Percentiles rank a stretch among this genome's conserved stretches.
Evolutionary conservation across 2,113 vertebrate species (phyloP).

Genomic region (Alligator mississippiensis): DNA sequence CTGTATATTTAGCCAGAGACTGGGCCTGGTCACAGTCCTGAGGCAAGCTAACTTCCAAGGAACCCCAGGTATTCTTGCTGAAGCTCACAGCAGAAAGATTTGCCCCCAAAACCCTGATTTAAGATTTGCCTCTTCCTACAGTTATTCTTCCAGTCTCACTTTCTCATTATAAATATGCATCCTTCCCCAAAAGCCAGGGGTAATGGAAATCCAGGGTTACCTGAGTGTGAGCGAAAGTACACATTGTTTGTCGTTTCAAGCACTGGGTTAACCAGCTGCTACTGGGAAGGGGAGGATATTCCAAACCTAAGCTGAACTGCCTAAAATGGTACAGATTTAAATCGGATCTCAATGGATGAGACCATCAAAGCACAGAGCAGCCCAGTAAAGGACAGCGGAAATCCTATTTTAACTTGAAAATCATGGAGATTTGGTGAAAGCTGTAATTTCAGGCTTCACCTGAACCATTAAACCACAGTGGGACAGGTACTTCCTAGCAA

Average conservation of each 20-base stretch:
- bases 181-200: background rate
- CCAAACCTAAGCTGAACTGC: background rate
- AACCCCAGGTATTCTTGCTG: background rate
- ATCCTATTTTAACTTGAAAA: background rate
- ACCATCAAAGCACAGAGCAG: background rate
- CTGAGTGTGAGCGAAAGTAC: accelerated
- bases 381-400: background rate
- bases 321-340: background rate
- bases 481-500: background rate
- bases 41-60: accelerated
- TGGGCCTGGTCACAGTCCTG: background rate
- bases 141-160: too few relatives aligned
- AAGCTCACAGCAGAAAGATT: background rate
- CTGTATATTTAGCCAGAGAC: background rate
- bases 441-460: too few relatives aligned
- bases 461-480: background rate
- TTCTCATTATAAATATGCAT: too few relatives aligned
- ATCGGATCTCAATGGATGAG: background rate
- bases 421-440: background rate
- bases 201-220: background rate
- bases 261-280: background rate
- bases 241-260: background rate
- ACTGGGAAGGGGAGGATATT: background rate
- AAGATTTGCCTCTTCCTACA: background rate
- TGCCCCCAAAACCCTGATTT: background rate